These are phyloP conservation scores for Pycnonotus jocosus DNA, from an alignment of 2,113 vertebrate species.

Conservation along the genomic window DNA sequence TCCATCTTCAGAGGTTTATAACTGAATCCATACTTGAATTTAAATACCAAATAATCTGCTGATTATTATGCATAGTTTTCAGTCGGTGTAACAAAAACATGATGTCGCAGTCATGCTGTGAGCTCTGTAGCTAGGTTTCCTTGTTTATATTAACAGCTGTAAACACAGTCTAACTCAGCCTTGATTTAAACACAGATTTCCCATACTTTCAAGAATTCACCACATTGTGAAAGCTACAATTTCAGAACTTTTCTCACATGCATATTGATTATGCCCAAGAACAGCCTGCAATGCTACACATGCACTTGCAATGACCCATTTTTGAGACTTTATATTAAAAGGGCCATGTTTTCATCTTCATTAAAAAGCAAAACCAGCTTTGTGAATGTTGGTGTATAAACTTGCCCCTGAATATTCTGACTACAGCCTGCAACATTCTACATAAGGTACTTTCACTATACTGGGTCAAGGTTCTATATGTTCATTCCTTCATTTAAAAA, in stretches of 20 bases:
- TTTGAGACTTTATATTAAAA: not conserved
- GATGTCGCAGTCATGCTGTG: constrained; percentile 71
- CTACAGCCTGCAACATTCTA: not conserved
- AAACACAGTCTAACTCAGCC: constrained; percentile 69
- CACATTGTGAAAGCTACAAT: constrained; percentile 10
- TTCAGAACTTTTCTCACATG: constrained; percentile 46
- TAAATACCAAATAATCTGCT: constrained; percentile 74
- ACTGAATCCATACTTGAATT: constrained; percentile 71
- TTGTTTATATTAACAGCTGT: constrained; percentile 77
- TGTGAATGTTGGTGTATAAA: not conserved
- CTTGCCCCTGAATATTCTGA: not conserved
- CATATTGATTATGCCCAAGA: constrained; percentile 15
- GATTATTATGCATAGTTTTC: constrained; percentile 80
- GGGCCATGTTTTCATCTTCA: not conserved
- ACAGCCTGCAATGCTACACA: not conserved
- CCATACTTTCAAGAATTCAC: constrained; percentile 56
- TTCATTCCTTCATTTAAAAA: not conserved
- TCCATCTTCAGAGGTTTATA: constrained; percentile 60
- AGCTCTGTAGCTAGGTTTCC: constrained; percentile 65
- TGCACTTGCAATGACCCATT: not conserved
- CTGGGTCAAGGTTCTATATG: not conserved
- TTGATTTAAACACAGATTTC: constrained; percentile 66
- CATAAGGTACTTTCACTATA: not conserved
- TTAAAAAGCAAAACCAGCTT: not conserved
- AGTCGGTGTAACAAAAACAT: constrained; percentile 76